Percentiles rank a stretch among this genome's conserved stretches.
phyloP scores from a whole-genome alignment of 1,140 invertebrate genomes.

The Bombus difficillimus region DNA sequence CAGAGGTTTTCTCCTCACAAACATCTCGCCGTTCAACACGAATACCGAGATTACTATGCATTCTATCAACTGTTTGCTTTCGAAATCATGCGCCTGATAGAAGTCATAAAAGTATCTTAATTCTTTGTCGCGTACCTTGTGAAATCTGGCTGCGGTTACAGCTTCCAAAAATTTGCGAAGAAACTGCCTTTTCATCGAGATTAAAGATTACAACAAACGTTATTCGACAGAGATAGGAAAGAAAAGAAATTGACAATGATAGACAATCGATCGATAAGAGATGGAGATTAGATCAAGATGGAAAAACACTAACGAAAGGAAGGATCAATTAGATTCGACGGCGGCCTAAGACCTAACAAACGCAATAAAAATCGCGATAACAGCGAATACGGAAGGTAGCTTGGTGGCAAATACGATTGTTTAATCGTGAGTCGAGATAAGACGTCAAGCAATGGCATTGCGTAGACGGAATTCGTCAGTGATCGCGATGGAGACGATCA shows the following conservation, averaged over 20 bases:
- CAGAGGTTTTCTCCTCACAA: conserved; percentile 14
- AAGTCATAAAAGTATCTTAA: conserved; percentile 10
- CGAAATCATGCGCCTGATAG: background rate
- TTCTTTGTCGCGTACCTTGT: background rate
- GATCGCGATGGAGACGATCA: background rate
- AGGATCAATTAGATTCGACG: background rate
- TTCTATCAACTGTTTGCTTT: conserved; percentile 6
- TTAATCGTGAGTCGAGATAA: conserved; percentile 55
- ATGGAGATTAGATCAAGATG: background rate
- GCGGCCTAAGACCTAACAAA: background rate
- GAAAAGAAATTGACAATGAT: fast-evolving
- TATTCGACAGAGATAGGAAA: background rate
- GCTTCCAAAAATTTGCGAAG: background rate
- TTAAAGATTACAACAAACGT: background rate
- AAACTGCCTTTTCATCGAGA: background rate
- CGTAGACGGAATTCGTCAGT: background rate
- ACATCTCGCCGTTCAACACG: background rate
- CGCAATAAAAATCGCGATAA: conserved; percentile 52
- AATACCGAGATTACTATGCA: conserved; percentile 10
- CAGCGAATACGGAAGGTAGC: background rate
- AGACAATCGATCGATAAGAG: background rate
- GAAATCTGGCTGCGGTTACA: background rate
- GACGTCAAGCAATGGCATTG: conserved; percentile 3
- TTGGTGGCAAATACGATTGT: conserved; percentile 38
- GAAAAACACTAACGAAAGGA: background rate